phyloP scores from a whole-genome alignment of 2,797 vertebrate genomes.

The Aeoliscus strigatus region DNA sequence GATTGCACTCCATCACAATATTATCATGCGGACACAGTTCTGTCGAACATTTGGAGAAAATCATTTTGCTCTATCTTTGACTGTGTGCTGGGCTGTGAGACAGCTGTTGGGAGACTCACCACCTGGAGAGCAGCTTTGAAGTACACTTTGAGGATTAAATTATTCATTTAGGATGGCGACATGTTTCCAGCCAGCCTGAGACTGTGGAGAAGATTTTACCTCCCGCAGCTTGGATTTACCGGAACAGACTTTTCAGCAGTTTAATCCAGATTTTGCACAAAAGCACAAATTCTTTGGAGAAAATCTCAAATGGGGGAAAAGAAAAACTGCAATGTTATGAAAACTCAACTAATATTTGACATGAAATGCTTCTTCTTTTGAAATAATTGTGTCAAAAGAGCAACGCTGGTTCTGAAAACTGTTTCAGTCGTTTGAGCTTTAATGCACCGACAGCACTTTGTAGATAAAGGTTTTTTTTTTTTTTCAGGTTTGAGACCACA shows the following conservation, averaged over 20 bases:
- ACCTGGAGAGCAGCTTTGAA: constrained; percentile 91
- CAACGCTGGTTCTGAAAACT: too few species aligned
- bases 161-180: constrained; percentile 91
- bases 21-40: constrained; percentile 90
- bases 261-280: constrained; percentile 81
- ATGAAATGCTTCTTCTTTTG: too few species aligned
- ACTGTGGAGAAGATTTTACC: constrained; percentile 82
- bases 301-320: too few species aligned
- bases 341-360: too few species aligned
- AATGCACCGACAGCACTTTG: constrained; percentile 35
- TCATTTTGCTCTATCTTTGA: constrained; percentile 88
- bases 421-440: constrained; percentile 52
- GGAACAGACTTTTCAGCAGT: constrained; percentile 83
- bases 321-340: too few species aligned
- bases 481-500: constrained; percentile 47
- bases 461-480: constrained; percentile 39
- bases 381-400: too few species aligned
- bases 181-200: constrained; percentile 56
- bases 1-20: constrained; percentile 78
- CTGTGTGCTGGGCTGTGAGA: constrained; percentile 85
- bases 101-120: constrained; percentile 79
- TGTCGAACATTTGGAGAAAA: constrained; percentile 89
- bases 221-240: constrained; percentile 80
- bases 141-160: constrained; percentile 96
- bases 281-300: constrained; percentile 77